Evolutionary conservation across 2,113 vertebrate genomes (phyloP), one percentile per base, ranked within the genome.

Genomic region (Gasterosteus nipponicus): DNA sequence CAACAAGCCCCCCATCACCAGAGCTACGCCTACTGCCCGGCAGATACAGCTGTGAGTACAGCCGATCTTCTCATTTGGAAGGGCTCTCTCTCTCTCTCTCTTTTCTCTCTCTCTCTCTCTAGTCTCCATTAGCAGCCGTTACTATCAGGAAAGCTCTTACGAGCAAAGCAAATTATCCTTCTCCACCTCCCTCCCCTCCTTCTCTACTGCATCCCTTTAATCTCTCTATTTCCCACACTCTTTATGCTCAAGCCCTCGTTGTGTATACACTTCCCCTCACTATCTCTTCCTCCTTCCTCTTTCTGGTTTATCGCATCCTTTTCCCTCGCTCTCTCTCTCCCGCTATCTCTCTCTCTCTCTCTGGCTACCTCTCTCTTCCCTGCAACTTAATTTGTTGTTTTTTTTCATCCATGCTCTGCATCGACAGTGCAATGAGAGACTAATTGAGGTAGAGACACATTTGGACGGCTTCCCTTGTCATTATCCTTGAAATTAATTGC

Each of bases 21-120:
- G 64, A 95, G 93, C 93, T 96, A 95, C 76, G 87, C 95, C 90
- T 96, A 94, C 93, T 96, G 95, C 88, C 86, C 93, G 26, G 90
- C 94, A 69, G 94, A 95, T 66, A 93, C 95, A 84, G 83, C 95
- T 83, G 96, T 97, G 92, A 96, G 96, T 96, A 75, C 69, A 54
- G 22, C 51, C 39, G 4, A 42, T 39, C 35, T 19, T 65, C 22
- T 54, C 54, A 15, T 46, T 57, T 33, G 16, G 51, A 74, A 61
- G 2, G 42, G 38, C 1, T 67, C 71, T 51, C 15, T 77, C 67
- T 62, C 18, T 57, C 41, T 39, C 18, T 22, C 59, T 57, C 12
- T 62, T 65, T 31, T 79, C 9, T 44, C 41, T 71, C 56, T 68
- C 56, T 16, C 72, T 59, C 73, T 61, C 74, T 63, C 26, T 70